phyloP scores from a whole-genome alignment of 2,888 invertebrate species.

The Hedychridium roseum region DNA sequence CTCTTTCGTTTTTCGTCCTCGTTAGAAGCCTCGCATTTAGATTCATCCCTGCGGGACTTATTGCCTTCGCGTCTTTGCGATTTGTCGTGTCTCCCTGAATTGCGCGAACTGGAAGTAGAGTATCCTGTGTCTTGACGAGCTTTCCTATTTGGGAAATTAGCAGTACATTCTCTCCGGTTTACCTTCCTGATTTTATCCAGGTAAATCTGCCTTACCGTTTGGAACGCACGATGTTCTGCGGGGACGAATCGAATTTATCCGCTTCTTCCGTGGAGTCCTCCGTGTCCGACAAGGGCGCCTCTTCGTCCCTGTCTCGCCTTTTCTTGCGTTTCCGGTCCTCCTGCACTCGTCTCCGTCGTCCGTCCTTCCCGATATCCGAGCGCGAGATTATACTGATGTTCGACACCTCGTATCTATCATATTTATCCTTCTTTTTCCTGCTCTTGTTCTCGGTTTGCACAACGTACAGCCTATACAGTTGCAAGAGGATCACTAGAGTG shows the following conservation, averaged over 20 bases:
- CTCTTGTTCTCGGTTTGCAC: conserved; percentile 74
- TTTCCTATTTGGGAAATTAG: no score
- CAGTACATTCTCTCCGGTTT: no score
- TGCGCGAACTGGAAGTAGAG: conserved; percentile 73
- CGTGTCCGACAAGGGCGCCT: conserved; percentile 41
- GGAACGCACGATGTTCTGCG: conserved; percentile 22
- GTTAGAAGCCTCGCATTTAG: conserved; percentile 30
- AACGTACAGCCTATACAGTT: conserved; percentile 84
- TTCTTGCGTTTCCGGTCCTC: conserved; percentile 37
- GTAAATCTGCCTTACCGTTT: no score
- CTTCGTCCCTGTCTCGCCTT: conserved; percentile 37
- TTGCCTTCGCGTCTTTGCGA: conserved; percentile 42
- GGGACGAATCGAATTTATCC: conserved; percentile 47
- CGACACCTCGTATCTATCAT: conserved; percentile 43
- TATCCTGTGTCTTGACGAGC: conserved; percentile 73
- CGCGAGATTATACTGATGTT: conserved; percentile 56
- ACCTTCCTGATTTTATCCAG: no score
- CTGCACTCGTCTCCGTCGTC: conserved; percentile 18
- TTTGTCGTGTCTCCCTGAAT: conserved; percentile 59
- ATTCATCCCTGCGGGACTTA: conserved; percentile 36
- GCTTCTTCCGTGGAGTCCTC: conserved; percentile 49
- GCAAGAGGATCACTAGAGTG: conserved; percentile 85
- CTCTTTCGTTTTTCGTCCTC: conserved; percentile 26
- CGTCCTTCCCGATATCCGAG: conserved; percentile 38
- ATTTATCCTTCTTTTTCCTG: conserved; percentile 58